Conservation (phyloP, 2,113 vertebrate species). For the Polypterus bichir region DNA sequence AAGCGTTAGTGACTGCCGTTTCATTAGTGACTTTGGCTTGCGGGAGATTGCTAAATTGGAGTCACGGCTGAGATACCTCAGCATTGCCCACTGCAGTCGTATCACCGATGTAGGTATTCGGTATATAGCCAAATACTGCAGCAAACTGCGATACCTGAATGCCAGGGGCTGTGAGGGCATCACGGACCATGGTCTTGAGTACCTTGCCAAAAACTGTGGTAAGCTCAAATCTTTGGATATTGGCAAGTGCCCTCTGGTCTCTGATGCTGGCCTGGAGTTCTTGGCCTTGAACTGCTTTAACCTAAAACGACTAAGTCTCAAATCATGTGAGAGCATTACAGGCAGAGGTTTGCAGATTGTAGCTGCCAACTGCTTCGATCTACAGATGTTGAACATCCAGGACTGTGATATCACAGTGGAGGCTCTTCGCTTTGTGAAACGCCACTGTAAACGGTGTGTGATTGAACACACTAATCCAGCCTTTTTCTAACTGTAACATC, state of each 20-base stretch:
- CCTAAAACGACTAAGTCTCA: conserved; percentile 80
- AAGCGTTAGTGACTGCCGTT: conserved; percentile 89
- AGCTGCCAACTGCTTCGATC: conserved; percentile 85
- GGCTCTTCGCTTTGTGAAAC: conserved; percentile 77
- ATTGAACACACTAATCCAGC: conserved; percentile 96
- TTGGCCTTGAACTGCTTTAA: conserved; percentile 86
- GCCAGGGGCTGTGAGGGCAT: conserved; percentile 91
- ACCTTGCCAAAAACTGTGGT: conserved; percentile 86
- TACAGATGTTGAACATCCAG: conserved; percentile 92
- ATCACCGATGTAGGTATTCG: conserved; percentile 92
- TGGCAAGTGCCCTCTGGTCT: conserved; percentile 89
- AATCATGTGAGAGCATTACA: conserved; percentile 84
- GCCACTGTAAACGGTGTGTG: conserved; percentile 84
- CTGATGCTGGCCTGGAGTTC: conserved; percentile 79
- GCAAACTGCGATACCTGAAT: conserved; percentile 92
- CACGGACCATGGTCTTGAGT: conserved; percentile 87
- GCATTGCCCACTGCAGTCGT: conserved; percentile 88
- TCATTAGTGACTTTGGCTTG: conserved; percentile 85
- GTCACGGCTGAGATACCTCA: conserved; percentile 83
- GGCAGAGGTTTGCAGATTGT: conserved; percentile 82
- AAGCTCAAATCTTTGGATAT: conserved; percentile 89
- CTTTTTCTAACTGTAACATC: conserved; percentile 68
- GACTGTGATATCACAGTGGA: conserved; percentile 90
- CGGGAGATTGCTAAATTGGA: conserved; percentile 90
- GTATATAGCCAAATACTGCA: conserved; percentile 90